Evolutionary conservation across 2,113 vertebrate species (phyloP).

Genomic region (Coturnix japonica): DNA sequence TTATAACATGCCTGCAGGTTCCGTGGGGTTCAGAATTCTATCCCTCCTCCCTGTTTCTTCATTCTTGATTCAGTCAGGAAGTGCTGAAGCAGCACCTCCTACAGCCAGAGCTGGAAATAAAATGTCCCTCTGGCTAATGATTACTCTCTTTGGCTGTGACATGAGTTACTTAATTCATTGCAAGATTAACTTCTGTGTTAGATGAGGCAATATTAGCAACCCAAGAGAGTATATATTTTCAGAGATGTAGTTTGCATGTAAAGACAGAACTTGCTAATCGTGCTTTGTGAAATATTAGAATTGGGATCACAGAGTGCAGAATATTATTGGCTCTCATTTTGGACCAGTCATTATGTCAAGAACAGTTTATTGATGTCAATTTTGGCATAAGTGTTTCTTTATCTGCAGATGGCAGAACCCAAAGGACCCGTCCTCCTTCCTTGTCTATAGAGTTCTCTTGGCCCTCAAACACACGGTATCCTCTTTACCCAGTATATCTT

Average conservation of each 20-base stretch:
- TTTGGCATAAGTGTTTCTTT: neutral
- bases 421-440: neutral
- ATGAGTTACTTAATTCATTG: rapidly evolving
- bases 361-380: neutral
- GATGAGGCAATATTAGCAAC: neutral
- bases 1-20: neutral
- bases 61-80: neutral
- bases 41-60: neutral
- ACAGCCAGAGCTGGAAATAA: rapidly evolving
- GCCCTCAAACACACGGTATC: neutral
- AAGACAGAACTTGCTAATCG: neutral
- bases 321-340: neutral
- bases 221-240: neutral
- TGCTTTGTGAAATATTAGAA: neutral
- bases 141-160: neutral
- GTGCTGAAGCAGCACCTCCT: neutral
- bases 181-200: neutral
- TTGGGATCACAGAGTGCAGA: neutral
- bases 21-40: neutral
- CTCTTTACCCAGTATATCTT: neutral
- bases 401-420: neutral
- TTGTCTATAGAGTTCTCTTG: neutral
- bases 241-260: neutral
- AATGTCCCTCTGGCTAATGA: neutral
- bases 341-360: neutral